A percentile compares a stretch with the other conserved stretches of the same genome.
Conservation (phyloP, 2,113 vertebrate species). For the Hirundichthys speculiger region DNA sequence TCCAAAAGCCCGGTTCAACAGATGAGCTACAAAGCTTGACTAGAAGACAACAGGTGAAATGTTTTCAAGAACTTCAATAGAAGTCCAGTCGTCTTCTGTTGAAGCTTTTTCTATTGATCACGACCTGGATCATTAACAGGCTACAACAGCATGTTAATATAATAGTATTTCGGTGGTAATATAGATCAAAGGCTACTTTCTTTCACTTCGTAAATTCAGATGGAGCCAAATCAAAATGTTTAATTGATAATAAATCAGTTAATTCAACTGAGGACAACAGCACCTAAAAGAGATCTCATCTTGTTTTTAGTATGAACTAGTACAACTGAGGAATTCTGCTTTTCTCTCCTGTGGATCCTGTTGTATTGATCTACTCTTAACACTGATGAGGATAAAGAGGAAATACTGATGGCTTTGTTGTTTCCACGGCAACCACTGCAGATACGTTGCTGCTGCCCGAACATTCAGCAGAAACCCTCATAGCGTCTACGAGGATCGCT, state of each 20-base stretch:
- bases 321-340: not conserved
- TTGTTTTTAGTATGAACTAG: not conserved
- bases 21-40: not conserved
- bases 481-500: constrained; percentile 6
- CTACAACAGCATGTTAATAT: too few relatives aligned
- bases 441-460: constrained; percentile 16
- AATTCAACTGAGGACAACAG: too few relatives aligned
- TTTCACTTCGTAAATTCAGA: too few relatives aligned
- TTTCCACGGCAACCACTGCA: constrained; percentile 58
- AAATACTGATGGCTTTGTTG: constrained; percentile 24
- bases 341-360: not conserved
- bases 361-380: constrained; percentile 15
- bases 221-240: too few relatives aligned
- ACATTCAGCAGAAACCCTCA: not conserved
- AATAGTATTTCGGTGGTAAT: too few relatives aligned
- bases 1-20: not conserved
- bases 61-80: too few relatives aligned
- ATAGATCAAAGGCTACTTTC: too few relatives aligned
- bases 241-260: too few relatives aligned
- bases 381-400: constrained; percentile 1
- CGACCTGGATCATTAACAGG: too few relatives aligned
- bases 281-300: not conserved
- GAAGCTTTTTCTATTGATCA: too few relatives aligned
- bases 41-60: too few relatives aligned
- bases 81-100: too few relatives aligned